These are phyloP conservation scores for Thamnaconus septentrionalis DNA, from an alignment of 2,113 vertebrate genomes.

Conservation along the genomic window DNA sequence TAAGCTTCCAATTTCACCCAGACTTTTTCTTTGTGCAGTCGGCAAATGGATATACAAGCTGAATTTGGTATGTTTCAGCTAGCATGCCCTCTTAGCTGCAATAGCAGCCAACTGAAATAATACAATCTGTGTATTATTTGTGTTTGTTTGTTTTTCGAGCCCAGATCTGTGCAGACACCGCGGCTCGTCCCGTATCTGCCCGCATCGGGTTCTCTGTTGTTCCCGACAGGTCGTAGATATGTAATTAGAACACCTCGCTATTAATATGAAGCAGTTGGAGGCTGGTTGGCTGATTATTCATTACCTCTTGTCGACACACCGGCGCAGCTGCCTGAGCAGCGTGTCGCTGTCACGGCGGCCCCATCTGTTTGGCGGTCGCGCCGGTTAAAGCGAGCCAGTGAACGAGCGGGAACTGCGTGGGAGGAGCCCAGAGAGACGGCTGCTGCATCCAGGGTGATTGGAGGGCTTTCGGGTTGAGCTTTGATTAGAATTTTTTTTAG, in stretches of 20 bases:
- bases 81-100: too few species aligned
- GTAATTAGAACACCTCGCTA: constrained; percentile 78
- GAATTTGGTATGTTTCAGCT: too few species aligned
- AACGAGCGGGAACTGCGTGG: constrained; percentile 23
- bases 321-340: constrained; percentile 75
- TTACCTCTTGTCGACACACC: constrained; percentile 76
- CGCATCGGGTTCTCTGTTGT: constrained; percentile 16
- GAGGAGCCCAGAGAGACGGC: too few species aligned
- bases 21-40: too few species aligned
- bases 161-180: too few species aligned
- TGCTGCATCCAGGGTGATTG: too few species aligned
- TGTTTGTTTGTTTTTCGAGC: too few species aligned
- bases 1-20: too few species aligned
- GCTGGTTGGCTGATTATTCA: constrained; percentile 75
- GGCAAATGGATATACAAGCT: too few species aligned
- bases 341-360: constrained; percentile 64
- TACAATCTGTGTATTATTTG: background rate
- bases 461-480: too few species aligned
- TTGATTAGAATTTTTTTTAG: too few species aligned
- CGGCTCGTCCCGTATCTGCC: constrained; percentile 32
- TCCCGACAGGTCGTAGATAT: constrained; percentile 62
- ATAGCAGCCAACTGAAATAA: too few species aligned
- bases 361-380: constrained; percentile 69
- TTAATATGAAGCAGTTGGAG: constrained; percentile 76
- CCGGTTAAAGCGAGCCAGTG: constrained; percentile 61